Evolutionary conservation across 2,888 invertebrate genomes (phyloP).

Genomic region (Lepidochrysops patricia): DNA sequence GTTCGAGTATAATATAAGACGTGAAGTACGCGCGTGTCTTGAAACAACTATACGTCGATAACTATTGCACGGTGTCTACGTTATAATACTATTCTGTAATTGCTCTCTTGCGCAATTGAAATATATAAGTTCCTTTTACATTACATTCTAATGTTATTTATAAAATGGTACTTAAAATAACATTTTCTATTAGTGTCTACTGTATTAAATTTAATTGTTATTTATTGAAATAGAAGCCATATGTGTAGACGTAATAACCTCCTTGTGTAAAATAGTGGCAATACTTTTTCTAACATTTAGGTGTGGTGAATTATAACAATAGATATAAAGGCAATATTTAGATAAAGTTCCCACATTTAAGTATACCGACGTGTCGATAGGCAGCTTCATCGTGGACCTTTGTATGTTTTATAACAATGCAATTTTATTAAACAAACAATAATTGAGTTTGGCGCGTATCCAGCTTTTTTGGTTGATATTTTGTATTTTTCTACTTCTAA

Average conservation of each 20-base stretch:
- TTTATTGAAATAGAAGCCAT: conserved; percentile 46
- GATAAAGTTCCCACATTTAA: conserved; percentile 25
- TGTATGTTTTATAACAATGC: conserved; percentile 63
- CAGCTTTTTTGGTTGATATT: conserved; percentile 31
- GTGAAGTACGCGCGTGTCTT: not conserved
- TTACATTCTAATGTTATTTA: conserved; percentile 38
- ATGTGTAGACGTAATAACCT: conserved; percentile 60
- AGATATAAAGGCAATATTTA: conserved; percentile 63
- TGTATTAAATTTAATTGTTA: conserved; percentile 49
- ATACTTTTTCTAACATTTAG: conserved; percentile 70
- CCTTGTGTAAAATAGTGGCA: conserved; percentile 66
- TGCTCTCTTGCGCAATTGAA: conserved; percentile 49
- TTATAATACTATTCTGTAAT: conserved; percentile 40
- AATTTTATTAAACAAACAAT: conserved; percentile 39
- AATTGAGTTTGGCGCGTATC: conserved; percentile 65
- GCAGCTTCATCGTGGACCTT: conserved; percentile 35
- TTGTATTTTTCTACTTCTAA: not conserved
- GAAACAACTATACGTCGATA: not conserved
- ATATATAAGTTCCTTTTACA: conserved; percentile 40
- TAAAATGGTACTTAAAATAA: conserved; percentile 60
- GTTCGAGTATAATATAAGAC: not conserved
- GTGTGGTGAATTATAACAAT: conserved; percentile 60
- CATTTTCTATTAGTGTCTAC: conserved; percentile 30
- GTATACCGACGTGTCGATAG: conserved; percentile 1
- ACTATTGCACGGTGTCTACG: conserved; percentile 51